These are phyloP conservation scores for Halocaridina rubra DNA, from an alignment of 2,888 invertebrate genomes.

Conservation along the genomic window DNA sequence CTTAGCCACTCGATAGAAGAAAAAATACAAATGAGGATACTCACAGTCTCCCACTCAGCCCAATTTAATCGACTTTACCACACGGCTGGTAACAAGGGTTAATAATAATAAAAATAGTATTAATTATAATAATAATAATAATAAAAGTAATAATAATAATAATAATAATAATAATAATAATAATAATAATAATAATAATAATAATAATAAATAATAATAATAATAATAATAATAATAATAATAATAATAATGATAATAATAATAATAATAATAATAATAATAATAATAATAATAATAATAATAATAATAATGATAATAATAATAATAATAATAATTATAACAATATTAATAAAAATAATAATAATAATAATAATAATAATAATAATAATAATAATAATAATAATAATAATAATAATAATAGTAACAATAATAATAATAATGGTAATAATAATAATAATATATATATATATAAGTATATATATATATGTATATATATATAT, in stretches of 20 bases:
- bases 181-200: not conserved
- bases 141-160: not conserved
- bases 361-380: not conserved
- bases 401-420: not conserved
- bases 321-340: not conserved
- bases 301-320: not conserved
- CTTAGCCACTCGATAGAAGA: no score
- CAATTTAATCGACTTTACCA: no score
- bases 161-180: not conserved
- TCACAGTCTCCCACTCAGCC: no score
- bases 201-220: not conserved
- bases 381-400: not conserved
- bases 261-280: not conserved
- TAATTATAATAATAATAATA: not conserved
- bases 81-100: no score
- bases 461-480: not conserved
- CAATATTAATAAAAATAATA: not conserved
- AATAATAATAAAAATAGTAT: not conserved
- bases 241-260: not conserved
- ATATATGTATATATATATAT: not conserved
- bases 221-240: not conserved
- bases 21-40: no score
- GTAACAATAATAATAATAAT: not conserved
- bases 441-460: not conserved
- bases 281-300: not conserved